phyloP scores from a whole-genome alignment of 2,888 invertebrate species.

The Athrips mouffetella region DNA sequence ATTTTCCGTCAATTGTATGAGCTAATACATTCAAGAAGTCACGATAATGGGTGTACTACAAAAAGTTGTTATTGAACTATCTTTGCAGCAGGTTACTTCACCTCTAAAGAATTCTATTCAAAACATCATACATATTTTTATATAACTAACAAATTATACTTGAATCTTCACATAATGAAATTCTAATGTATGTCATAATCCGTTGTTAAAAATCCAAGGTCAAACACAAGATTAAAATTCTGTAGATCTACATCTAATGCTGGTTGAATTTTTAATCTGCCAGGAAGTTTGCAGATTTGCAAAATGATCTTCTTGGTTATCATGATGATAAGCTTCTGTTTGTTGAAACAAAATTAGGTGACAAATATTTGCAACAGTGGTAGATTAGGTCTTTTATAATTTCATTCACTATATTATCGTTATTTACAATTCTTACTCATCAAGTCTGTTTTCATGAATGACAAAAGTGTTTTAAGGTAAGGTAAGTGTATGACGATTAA shows the following conservation, averaged over 20 bases:
- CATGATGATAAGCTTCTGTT: background rate
- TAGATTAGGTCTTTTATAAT: too few relatives aligned
- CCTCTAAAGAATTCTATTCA: conserved; percentile 11
- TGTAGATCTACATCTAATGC: too few relatives aligned
- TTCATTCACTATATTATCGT: too few relatives aligned
- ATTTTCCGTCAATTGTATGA: conserved; percentile 10
- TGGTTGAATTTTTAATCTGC: background rate
- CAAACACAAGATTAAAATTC: background rate
- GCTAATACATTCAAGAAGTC: conserved; percentile 12
- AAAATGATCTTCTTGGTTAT: background rate
- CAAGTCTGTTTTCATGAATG: too few relatives aligned
- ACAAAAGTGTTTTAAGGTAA: too few relatives aligned
- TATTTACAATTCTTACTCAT: too few relatives aligned
- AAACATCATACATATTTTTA: background rate
- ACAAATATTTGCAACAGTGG: too few relatives aligned
- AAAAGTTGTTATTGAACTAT: conserved; percentile 13
- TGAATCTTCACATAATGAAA: background rate
- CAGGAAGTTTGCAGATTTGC: background rate
- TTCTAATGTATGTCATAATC: background rate
- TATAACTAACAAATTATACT: background rate
- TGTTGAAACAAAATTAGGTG: conserved; percentile 6
- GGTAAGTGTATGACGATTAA: too few relatives aligned
- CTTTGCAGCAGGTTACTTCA: conserved; percentile 6
- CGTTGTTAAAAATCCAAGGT: background rate
- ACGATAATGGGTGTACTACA: conserved; percentile 1